A percentile compares a stretch with the other conserved stretches of the same genome.
Conservation (phyloP, 2,888 invertebrate genomes). For the Rhopalosiphum nymphaeae region DNA sequence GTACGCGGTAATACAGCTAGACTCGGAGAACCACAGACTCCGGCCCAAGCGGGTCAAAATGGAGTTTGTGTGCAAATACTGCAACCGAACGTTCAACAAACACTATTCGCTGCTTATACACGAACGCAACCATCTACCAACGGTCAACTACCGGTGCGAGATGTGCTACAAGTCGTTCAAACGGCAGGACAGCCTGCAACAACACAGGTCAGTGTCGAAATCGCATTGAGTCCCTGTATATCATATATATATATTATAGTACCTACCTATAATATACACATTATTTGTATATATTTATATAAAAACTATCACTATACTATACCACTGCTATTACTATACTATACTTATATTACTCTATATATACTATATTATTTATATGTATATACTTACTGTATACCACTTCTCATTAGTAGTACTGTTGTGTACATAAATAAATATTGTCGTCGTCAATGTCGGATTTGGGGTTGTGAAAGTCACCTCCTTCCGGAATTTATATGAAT, state of each 20-base stretch:
- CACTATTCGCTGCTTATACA: slow-evolving; percentile 98
- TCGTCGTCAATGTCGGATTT: not conserved
- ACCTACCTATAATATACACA: not conserved
- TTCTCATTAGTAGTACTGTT: not conserved
- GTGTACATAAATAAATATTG: slow-evolving; percentile 21
- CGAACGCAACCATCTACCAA: slow-evolving; percentile 97
- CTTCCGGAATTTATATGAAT: not conserved
- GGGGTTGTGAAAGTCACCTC: not conserved
- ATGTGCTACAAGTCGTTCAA: slow-evolving; percentile 98
- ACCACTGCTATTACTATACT: not conserved
- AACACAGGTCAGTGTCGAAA: slow-evolving; percentile 82
- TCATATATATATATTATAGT: not conserved
- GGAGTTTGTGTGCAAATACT: slow-evolving; percentile 98
- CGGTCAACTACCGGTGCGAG: slow-evolving; percentile 96
- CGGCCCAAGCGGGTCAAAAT: slow-evolving; percentile 93
- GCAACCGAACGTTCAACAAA: slow-evolving; percentile 97
- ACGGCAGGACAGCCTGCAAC: slow-evolving; percentile 94
- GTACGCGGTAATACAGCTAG: slow-evolving; percentile 92
- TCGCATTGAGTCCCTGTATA: slow-evolving; percentile 36
- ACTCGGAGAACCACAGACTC: slow-evolving; percentile 87
- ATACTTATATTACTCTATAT: slow-evolving; percentile 14
- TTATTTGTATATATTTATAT: not conserved
- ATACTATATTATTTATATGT: slow-evolving; percentile 3
- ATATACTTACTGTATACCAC: not conserved
- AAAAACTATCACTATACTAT: not conserved